Evolutionary conservation across 2,797 vertebrate species (phyloP), one percentile per base, ranked within the genome.

Genomic region (Danio jaintianensis): DNA sequence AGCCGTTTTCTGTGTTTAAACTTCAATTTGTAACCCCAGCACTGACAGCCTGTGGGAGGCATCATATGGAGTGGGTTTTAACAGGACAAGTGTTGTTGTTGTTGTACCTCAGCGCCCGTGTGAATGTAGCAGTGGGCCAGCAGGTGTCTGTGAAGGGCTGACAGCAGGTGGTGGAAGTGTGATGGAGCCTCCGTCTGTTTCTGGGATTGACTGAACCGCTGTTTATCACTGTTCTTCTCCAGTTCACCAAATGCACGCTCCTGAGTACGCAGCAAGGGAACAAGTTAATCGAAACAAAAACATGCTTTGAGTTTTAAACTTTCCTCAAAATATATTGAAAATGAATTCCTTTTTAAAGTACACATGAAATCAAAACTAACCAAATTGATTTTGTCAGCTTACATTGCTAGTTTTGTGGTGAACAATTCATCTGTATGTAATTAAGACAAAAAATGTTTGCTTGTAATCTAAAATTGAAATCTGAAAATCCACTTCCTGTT

Each of bases 141-240:
- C 58, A 95, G 90, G 88, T 95, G 94, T 86, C 93, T 94, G 78
- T 95, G 94, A 55, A 95, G 91, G 62, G 93, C 93, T 63, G 92
- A 94, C 64, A 95, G 90, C 72, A 95, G 92, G 85, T 94, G 93
- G 84, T 94, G 94, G 87, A 95, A 94, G 83, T 95, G 93, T 81
- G 93, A 94, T 0, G 94, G 94, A 56, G 93, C 91, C 81, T 93
- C 92, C 11, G 86, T 92, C 85, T 93, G 92, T 83, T 91, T 92
- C 79, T 90, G 90, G 56, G 87, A 85, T 22, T 91, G 90, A 68
- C 81, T 88, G n/a, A 83, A 84, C 22, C 91, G 87, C 84, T 94
- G 93, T 86, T 95, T 95, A 82, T 95, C 94, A 42, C 94, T 95
- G 90, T 95, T 95, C 88, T 95, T 95, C 88, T 95, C 94, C 82